phyloP scores from a whole-genome alignment of 2,888 invertebrate species.

The Phoenoteleia sp. region DNA sequence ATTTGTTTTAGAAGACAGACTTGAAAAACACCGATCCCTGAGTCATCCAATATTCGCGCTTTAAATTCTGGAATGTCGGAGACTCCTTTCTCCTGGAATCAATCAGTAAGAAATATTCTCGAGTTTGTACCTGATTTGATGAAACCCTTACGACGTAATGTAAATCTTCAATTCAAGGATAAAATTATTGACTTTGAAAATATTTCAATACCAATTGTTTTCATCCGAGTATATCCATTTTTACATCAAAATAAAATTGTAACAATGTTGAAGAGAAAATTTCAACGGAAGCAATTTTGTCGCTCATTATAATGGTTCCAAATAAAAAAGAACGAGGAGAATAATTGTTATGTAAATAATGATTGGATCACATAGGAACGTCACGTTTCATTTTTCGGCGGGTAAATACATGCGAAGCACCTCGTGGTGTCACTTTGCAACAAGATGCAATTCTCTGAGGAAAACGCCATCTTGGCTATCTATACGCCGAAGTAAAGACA shows the following conservation, averaged over 20 bases:
- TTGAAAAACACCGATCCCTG: conserved; percentile 16
- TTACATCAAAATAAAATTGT: too few relatives aligned
- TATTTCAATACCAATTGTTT: too few relatives aligned
- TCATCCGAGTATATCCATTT: too few relatives aligned
- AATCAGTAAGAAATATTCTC: conserved; percentile 60
- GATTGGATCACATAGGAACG: conserved; percentile 56
- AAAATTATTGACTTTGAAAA: conserved; percentile 2
- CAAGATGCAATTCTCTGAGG: conserved; percentile 73
- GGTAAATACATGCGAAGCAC: conserved; percentile 71
- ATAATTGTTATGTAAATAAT: too few relatives aligned
- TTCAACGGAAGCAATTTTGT: too few relatives aligned
- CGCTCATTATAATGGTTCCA: neutral
- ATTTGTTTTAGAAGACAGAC: conserved; percentile 26
- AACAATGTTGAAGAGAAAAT: too few relatives aligned
- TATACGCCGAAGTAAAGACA: conserved; percentile 72
- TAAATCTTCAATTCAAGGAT: conserved; percentile 35
- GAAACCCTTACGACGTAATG: conserved; percentile 36
- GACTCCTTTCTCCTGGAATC: conserved; percentile 19
- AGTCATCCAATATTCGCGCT: conserved; percentile 50
- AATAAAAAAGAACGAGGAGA: conserved; percentile 20
- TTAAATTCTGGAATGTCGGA: conserved; percentile 24
- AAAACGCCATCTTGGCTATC: conserved; percentile 72
- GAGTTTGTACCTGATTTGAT: conserved; percentile 47
- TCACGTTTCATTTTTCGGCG: conserved; percentile 67
- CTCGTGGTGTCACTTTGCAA: conserved; percentile 66